Evolutionary conservation across 2,888 invertebrate genomes (phyloP), one percentile per base, ranked within the genome.

Genomic region (Diadegma fenestrale): DNA sequence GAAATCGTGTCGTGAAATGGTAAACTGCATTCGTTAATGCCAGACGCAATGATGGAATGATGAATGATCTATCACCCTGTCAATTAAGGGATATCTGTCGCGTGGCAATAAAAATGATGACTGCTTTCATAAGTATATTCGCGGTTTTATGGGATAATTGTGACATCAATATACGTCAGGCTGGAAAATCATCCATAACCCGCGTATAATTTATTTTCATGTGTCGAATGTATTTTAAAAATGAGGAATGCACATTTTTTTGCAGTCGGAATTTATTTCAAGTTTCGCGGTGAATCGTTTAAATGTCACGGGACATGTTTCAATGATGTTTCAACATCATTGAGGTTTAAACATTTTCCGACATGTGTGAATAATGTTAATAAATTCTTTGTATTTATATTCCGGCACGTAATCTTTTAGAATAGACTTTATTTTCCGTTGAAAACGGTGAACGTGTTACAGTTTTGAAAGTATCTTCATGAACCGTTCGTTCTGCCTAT

Each of bases 401-500:
- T 43, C 10, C 41, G 26, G 58, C n/a, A 30, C 73, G 26, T 41
- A 43, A 22, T 68, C 8, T 68, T 26, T 43, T 4, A 14, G 5
- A 19, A 68, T 43, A 3, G 2, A 41, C 37, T 41, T 58, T 58
- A 14, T 41, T 72, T 26, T 73, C n/a, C 41, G 6, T 37, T 4
- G 17, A 58, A 58, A 73, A 43, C n/a, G 26, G 26, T n/a, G 22
- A 61, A 58, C 26, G 73, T n/a, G 58, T 48, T 7, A 30, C 8
- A 26, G 68, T 37, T 51, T 26, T 30, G 19, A 64, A 30, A 33
- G 43, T 58, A 33, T 41, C 72, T 26, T 7, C 6, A 43, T 26
- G 41, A 73, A 73, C 43, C 33, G 71, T 79, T 83, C 41, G 68
- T 41, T 51, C 48, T 58, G 48, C 61, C 72, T 58, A 58, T 58